Conservation (phyloP, 1,140 invertebrate genomes). For the Meloidogyne chitwoodi region DNA sequence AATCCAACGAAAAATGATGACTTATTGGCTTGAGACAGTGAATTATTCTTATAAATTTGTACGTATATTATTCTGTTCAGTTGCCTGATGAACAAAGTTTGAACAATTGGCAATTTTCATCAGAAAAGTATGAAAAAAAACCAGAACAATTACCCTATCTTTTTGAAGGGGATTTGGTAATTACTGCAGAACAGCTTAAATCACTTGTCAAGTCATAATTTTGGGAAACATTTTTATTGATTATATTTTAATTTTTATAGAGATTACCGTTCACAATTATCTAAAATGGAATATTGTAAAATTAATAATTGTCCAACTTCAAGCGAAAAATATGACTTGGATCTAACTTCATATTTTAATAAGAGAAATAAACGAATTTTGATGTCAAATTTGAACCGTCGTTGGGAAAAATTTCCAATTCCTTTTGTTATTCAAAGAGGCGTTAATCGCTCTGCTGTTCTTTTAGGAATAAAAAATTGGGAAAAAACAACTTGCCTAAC, state of each 20-base stretch:
- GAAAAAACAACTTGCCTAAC: constrained; percentile 14
- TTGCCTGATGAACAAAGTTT: background rate
- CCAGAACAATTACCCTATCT: constrained; percentile 29
- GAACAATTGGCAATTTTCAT: background rate
- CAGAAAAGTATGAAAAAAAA: background rate
- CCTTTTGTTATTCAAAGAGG: constrained; percentile 15
- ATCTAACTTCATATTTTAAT: background rate
- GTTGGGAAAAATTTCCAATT: constrained; percentile 31
- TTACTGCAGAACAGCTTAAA: constrained; percentile 29
- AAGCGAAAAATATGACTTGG: background rate
- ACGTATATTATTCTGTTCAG: background rate
- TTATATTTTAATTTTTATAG: too few species aligned
- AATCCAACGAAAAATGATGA: background rate
- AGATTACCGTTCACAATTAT: background rate
- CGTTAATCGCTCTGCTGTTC: constrained; percentile 25
- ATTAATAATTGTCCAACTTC: background rate
- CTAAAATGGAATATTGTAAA: background rate
- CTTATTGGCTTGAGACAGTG: background rate
- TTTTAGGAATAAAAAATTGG: constrained; percentile 19
- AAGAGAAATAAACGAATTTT: constrained; percentile 22
- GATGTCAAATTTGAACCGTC: constrained; percentile 10
- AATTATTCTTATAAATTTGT: background rate
- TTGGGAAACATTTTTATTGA: too few species aligned
- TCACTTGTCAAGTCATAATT: constrained; percentile 21
- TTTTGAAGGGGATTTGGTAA: constrained; percentile 35